A percentile compares a stretch with the other conserved stretches of the same genome.
Conservation (phyloP, 2,888 invertebrate species). For the Papilio gigon region DNA sequence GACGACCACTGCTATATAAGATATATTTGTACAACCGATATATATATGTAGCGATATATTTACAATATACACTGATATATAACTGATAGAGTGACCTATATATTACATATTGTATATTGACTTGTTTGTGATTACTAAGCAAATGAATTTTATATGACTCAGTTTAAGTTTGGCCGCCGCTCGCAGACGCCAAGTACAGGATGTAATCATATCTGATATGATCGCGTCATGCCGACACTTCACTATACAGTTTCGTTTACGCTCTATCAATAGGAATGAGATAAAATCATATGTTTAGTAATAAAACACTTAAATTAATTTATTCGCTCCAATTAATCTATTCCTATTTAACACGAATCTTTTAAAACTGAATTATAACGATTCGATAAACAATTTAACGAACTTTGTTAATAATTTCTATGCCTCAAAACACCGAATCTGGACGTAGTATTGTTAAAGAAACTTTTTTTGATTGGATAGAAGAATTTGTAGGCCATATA, state of each 20-base stretch:
- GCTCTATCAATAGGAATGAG: background rate
- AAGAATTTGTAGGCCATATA: background rate
- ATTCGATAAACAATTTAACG: background rate
- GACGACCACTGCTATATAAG: constrained; percentile 35
- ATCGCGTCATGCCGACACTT: no score
- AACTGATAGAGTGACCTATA: constrained; percentile 25
- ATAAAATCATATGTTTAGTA: constrained; percentile 36
- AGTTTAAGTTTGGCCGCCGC: background rate
- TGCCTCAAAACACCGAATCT: background rate
- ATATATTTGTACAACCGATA: constrained; percentile 37
- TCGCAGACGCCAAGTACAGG: background rate
- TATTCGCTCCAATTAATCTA: constrained; percentile 29
- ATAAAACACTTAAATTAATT: constrained; percentile 22
- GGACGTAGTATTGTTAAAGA: background rate
- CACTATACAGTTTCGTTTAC: background rate
- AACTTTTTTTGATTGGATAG: background rate
- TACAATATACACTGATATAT: constrained; percentile 19
- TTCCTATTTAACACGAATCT: constrained; percentile 40
- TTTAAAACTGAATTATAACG: background rate
- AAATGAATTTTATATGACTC: constrained; percentile 33
- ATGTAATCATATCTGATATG: background rate
- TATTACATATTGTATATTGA: constrained; percentile 30
- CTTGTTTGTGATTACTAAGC: constrained; percentile 37
- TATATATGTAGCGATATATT: constrained; percentile 35
- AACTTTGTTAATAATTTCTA: background rate